These are phyloP conservation scores for Thripadectes ignobilis DNA, from an alignment of 2,797 vertebrate species.

Conservation along the genomic window DNA sequence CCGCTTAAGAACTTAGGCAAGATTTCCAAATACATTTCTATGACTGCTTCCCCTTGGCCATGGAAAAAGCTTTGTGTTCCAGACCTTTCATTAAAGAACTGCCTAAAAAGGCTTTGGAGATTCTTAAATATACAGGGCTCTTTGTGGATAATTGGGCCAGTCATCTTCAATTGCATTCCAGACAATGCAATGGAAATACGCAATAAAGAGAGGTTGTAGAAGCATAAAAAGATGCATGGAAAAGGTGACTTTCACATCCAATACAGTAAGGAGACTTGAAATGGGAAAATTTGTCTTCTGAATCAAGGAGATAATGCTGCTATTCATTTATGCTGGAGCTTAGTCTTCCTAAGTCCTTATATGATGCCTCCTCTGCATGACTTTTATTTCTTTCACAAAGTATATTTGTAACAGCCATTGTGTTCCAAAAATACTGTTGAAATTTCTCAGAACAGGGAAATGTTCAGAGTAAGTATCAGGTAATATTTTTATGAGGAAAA, in stretches of 20 bases:
- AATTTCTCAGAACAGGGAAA: not conserved
- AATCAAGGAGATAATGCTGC: not conserved
- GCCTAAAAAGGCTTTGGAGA: not conserved
- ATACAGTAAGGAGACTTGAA: not conserved
- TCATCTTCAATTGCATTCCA: not conserved
- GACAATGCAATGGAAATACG: not conserved
- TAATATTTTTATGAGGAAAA: not conserved
- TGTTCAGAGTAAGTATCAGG: not conserved
- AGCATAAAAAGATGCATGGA: not conserved
- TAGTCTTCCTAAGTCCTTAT: not conserved
- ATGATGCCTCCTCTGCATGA: not conserved
- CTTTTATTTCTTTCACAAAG: accelerated
- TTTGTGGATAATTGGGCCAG: not conserved
- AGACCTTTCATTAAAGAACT: not conserved
- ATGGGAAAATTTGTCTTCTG: not conserved
- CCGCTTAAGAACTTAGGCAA: not conserved
- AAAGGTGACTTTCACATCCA: not conserved
- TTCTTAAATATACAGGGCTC: not conserved
- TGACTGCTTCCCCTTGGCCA: not conserved
- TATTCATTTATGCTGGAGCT: not conserved
- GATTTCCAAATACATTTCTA: not conserved
- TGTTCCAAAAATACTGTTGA: not conserved
- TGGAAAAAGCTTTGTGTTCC: not conserved
- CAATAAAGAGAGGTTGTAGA: not conserved
- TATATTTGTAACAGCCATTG: not conserved